A percentile compares a stretch with the other conserved stretches of the same genome.
Evolutionary conservation across 2,113 vertebrate genomes (phyloP).

Genomic region (Acinonyx jubatus): DNA sequence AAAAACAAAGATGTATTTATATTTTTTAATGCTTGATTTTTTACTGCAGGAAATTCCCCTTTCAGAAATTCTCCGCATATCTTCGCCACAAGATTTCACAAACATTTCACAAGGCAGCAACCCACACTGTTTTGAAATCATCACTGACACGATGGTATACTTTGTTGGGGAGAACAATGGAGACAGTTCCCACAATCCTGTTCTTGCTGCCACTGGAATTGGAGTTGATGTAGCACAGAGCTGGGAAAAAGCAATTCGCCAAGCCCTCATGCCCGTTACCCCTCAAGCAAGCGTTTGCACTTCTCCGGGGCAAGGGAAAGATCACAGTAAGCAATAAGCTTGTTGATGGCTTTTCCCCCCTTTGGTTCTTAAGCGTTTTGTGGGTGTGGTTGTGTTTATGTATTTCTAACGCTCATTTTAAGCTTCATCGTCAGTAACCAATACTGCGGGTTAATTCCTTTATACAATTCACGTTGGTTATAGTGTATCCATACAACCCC

Average conservation of each 20-base stretch:
- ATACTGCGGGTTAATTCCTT: constrained; percentile 33
- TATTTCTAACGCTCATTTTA: constrained; percentile 13
- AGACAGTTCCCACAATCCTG: constrained; percentile 91
- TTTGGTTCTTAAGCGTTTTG: constrained; percentile 22
- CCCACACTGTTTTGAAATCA: constrained; percentile 99
- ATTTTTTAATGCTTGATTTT: constrained; percentile 75
- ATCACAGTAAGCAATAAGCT: constrained; percentile 93
- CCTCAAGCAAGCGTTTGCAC: constrained; percentile 95
- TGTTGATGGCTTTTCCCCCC: background rate
- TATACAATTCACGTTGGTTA: background rate
- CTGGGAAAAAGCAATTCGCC: constrained; percentile 98
- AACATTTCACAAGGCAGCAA: constrained; percentile 93
- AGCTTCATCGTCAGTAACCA: constrained; percentile 5
- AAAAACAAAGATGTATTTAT: constrained; percentile 51
- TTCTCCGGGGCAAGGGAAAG: constrained; percentile 93
- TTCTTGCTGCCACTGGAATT: constrained; percentile 94
- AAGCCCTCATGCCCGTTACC: constrained; percentile 98
- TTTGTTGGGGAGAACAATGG: constrained; percentile 98
- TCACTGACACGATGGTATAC: constrained; percentile 98
- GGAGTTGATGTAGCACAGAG: constrained; percentile 96
- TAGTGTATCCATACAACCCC: background rate
- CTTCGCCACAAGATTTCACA: constrained; percentile 91
- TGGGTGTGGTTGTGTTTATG: background rate
- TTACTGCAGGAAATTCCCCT: constrained; percentile 96
- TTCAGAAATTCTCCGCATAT: constrained; percentile 98